Conservation (phyloP, 2,113 vertebrate species). For the Pristiophorus japonicus region DNA sequence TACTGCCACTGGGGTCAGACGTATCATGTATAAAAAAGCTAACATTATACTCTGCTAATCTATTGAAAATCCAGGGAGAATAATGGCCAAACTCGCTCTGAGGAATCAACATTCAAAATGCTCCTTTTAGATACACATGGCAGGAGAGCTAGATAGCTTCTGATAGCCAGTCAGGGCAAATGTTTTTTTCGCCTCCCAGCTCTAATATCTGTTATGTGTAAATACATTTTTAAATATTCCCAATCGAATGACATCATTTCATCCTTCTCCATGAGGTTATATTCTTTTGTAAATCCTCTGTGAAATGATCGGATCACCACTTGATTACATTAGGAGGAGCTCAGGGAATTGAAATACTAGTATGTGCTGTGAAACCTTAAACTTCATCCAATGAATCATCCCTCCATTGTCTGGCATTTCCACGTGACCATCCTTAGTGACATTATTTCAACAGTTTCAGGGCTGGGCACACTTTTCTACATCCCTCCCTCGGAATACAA, state of each 20-base stretch:
- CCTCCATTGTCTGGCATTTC: not conserved
- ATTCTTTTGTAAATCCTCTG: not conserved
- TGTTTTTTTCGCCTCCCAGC: not conserved
- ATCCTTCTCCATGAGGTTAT: not conserved
- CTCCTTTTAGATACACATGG: not conserved
- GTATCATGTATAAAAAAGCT: too few relatives aligned
- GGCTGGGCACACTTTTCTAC: not conserved
- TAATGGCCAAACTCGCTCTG: not conserved
- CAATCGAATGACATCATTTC: conserved; percentile 2
- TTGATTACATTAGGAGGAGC: not conserved
- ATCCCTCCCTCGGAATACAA: not conserved
- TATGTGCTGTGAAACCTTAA: not conserved
- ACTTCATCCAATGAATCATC: not conserved
- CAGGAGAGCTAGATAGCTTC: not conserved
- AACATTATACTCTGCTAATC: too few relatives aligned
- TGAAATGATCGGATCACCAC: not conserved
- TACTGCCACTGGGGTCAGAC: too few relatives aligned
- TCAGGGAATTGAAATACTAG: not conserved
- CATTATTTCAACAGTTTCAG: not conserved
- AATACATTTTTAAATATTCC: not conserved
- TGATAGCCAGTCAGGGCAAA: not conserved
- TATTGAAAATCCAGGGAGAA: too few relatives aligned
- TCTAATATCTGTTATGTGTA: not conserved
- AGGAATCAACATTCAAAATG: not conserved
- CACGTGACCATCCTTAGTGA: not conserved